These are phyloP conservation scores for Caerostris extrusa DNA, from an alignment of 1,140 invertebrate genomes.

Conservation along the genomic window DNA sequence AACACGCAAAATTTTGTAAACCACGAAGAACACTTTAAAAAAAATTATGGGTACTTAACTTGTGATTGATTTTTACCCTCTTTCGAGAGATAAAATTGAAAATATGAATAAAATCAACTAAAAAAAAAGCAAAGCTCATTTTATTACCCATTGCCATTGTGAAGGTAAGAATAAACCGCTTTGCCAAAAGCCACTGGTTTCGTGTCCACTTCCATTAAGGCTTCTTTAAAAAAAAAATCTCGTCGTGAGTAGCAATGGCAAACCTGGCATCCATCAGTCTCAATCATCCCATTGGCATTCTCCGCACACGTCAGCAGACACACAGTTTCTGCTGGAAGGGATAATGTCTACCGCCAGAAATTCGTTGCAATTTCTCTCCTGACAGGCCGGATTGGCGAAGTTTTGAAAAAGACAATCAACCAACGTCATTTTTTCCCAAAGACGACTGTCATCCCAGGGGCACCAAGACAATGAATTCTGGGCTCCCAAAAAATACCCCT, in stretches of 20 bases:
- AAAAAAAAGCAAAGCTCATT: too few species aligned
- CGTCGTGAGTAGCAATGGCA: background rate
- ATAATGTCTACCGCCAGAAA: background rate
- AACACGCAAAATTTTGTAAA: too few species aligned
- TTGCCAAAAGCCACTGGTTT: background rate
- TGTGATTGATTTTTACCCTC: too few species aligned
- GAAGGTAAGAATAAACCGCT: background rate
- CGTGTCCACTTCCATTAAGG: background rate
- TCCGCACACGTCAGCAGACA: background rate
- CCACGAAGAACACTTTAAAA: too few species aligned
- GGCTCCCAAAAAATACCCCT: background rate
- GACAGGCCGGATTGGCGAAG: background rate
- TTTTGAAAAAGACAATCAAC: conserved; percentile 32
- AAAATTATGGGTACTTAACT: too few species aligned
- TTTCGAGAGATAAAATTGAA: too few species aligned
- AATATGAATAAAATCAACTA: too few species aligned
- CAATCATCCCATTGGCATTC: conserved; percentile 36
- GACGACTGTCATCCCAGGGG: conserved; percentile 28
- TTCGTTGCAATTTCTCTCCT: conserved; percentile 34
- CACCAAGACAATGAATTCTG: conserved; percentile 41
- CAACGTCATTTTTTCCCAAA: conserved; percentile 5
- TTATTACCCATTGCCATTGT: background rate
- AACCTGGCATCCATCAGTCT: background rate
- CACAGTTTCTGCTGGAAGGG: background rate
- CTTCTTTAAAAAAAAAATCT: background rate